Base-by-base conservation (phyloP, 2,113 vertebrate species). In the Oncorhynchus gorbuscha region DNA sequence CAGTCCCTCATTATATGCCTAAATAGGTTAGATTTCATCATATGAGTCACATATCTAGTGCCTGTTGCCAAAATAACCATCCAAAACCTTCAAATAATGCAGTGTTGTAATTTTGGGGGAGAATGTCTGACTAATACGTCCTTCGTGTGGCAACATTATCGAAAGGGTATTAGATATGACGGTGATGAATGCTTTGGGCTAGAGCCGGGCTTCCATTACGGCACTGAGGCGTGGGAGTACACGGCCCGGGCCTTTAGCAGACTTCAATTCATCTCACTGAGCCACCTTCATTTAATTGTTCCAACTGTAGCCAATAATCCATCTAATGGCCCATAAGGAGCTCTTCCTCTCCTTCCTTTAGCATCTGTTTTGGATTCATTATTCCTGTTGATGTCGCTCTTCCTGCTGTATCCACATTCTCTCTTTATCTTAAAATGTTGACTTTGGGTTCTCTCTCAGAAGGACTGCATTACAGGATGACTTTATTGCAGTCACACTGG, bases 241-340 rank as follows among this genome's bases (percentile, higher is more conserved):
- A 20, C 8, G n/a, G 59, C 7, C 59, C 7, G 8, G n/a, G 59
- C 59, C n/a, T 62, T 62, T 62, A 55, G 59, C 59, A 24, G 66
- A 20, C 18, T 69, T 35, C 66, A 30, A 69, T 69, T 69, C n/a
- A 69, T 69, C 32, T 39, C 66, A 32, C 66, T 18, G 16, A 20
- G 66, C 26, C 66, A 18, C 66, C 30, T 18, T 39, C 16, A 68
- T 69, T 69, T 14, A 69, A 69, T 69, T 69, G 32, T 69, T 69
- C 18, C 66, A 69, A 69, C 32, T 35, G 66, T 16, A 69, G 66
- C 66, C 66, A 69, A 39, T 69, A 69, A 69, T 69, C 14, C 32
- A 69, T 35, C 66, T 69, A 69, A 69, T 69, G 32, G 39, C 16
- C 66, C 66, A 69, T 69, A 69, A 69, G 28, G 32, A 39, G 39